phyloP scores from a whole-genome alignment of 2,888 invertebrate genomes.

The Drosophila histrio region DNA sequence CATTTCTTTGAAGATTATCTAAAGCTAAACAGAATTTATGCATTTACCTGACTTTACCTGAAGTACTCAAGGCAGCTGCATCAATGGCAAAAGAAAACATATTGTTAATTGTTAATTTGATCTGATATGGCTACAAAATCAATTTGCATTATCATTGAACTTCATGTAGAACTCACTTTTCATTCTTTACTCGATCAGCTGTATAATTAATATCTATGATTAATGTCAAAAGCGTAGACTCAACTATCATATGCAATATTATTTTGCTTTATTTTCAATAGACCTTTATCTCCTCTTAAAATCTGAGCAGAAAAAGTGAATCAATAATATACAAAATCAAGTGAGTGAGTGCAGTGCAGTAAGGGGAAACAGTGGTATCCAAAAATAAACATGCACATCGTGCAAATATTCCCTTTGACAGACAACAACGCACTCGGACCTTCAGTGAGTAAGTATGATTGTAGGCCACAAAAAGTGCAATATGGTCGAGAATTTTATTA shows the following conservation, averaged over 20 bases:
- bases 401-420: not conserved
- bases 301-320: not conserved
- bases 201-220: no score
- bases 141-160: no score
- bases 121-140: no score
- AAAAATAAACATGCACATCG: not conserved
- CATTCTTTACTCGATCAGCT: no score
- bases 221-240: no score
- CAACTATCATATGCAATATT: no score
- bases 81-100: no score
- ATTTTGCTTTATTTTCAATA: not conserved
- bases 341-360: not conserved
- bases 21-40: conserved; percentile 1
- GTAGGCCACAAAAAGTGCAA: not conserved
- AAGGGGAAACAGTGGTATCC: not conserved
- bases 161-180: no score
- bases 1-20: conserved; percentile 10
- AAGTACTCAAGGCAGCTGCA: not conserved
- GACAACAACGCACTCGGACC: not conserved
- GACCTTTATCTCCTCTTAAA: not conserved
- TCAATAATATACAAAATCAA: not conserved
- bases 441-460: not conserved
- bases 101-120: no score
- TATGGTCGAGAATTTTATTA: not conserved
- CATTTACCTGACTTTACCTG: not conserved